A percentile compares a stretch with the other conserved stretches of the same genome.
phyloP scores from a whole-genome alignment of 2,888 invertebrate genomes.

The Bibio marci region DNA sequence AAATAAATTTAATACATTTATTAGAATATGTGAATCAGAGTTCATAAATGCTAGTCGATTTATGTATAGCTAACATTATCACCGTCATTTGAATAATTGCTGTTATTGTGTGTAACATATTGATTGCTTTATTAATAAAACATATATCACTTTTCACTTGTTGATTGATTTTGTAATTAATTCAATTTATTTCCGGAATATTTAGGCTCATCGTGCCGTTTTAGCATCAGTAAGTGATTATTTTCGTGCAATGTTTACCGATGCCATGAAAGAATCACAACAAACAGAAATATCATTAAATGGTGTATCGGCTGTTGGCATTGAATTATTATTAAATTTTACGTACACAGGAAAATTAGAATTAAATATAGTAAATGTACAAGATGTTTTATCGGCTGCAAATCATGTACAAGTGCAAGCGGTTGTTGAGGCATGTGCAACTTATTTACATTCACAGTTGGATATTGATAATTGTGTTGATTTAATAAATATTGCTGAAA shows the following conservation, averaged over 20 bases:
- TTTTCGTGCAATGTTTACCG: slow-evolving; percentile 60
- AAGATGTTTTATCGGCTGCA: slow-evolving; percentile 52
- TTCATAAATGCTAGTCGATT: no score
- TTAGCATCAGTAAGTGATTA: slow-evolving; percentile 56
- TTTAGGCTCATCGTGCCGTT: slow-evolving; percentile 48
- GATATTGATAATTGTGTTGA: slow-evolving; percentile 45
- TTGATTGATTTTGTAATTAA: background rate
- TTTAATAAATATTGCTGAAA: slow-evolving; percentile 49
- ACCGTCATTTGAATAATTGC: no score
- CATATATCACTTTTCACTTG: no score
- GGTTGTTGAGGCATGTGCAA: slow-evolving; percentile 47
- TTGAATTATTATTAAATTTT: slow-evolving; percentile 44
- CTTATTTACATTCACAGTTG: slow-evolving; percentile 45
- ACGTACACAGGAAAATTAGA: slow-evolving; percentile 48
- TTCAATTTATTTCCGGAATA: slow-evolving; percentile 6
- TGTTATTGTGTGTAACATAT: no score
- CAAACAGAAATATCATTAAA: slow-evolving; percentile 45
- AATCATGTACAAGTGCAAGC: slow-evolving; percentile 45
- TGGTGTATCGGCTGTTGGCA: slow-evolving; percentile 47
- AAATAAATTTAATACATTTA: no score
- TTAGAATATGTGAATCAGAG: no score
- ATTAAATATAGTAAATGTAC: slow-evolving; percentile 42
- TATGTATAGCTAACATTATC: no score
- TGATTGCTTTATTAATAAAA: no score
- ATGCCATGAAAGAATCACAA: slow-evolving; percentile 44